Conservation (phyloP, 2,113 vertebrate genomes). For the Pseudorectes ferrugineus region DNA sequence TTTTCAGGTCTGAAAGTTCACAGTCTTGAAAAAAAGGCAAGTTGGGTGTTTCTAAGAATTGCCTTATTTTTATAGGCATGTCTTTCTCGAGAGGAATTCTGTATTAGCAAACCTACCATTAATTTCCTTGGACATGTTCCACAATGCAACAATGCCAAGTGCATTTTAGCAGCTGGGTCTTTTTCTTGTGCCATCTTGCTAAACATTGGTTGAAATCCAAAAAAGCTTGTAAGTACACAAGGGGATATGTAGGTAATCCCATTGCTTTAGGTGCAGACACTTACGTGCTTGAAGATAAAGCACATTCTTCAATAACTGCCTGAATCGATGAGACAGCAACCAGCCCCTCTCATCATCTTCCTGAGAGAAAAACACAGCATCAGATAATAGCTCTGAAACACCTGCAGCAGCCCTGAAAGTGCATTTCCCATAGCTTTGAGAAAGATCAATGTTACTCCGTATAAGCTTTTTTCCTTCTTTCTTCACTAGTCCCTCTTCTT, state of each 20-base stretch:
- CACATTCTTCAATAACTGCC: background rate
- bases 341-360: background rate
- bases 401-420: background rate
- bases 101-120: background rate
- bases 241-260: background rate
- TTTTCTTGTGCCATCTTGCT: background rate
- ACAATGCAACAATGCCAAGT: background rate
- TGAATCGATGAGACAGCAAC: background rate
- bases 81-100: background rate
- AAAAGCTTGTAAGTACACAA: background rate
- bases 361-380: background rate
- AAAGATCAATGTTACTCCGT: background rate
- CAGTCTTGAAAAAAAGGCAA: background rate
- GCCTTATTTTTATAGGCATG: background rate
- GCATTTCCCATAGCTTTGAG: background rate
- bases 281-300: background rate
- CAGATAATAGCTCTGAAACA: background rate
- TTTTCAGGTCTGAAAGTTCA: background rate
- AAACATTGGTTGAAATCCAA: background rate
- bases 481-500: background rate
- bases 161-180: background rate
- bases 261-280: background rate
- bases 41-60: background rate
- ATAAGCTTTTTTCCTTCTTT: background rate
- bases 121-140: background rate